Evolutionary conservation across 2,797 vertebrate genomes (phyloP).

Genomic region (Chaunax sp.): DNA sequence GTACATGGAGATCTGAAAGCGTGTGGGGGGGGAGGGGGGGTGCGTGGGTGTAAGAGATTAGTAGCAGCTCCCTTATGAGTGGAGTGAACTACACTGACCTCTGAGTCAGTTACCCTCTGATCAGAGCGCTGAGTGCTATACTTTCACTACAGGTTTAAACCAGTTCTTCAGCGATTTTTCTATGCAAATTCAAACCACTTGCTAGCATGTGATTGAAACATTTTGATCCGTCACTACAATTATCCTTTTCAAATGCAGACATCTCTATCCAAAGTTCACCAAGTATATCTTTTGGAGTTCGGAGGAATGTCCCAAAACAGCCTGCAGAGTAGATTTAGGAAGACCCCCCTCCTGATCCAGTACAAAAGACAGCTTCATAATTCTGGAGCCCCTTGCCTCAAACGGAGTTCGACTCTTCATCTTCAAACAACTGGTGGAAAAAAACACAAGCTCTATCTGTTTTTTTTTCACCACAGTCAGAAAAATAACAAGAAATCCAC

Average conservation of each 20-base stretch:
- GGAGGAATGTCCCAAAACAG: slow-evolving; percentile 34
- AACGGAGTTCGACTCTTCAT: slow-evolving; percentile 40
- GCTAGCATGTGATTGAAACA: slow-evolving; percentile 22
- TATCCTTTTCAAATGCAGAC: slow-evolving; percentile 29
- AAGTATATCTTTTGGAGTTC: slow-evolving; percentile 27
- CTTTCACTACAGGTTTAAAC: slow-evolving; percentile 35
- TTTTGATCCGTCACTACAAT: slow-evolving; percentile 19
- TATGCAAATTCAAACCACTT: slow-evolving; percentile 16
- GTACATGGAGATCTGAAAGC: slow-evolving; percentile 51
- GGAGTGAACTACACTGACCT: slow-evolving; percentile 62
- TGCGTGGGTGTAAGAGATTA: slow-evolving; percentile 68
- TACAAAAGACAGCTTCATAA: slow-evolving; percentile 30
- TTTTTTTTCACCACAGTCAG: not conserved
- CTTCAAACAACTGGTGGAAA: not conserved
- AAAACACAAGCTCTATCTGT: slow-evolving; percentile 8
- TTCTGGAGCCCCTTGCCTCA: slow-evolving; percentile 32
- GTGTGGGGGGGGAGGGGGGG: slow-evolving; percentile 26
- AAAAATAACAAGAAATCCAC: not conserved
- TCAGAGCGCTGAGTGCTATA: slow-evolving; percentile 11
- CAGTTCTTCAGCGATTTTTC: slow-evolving; percentile 14
- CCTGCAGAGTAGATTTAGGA: slow-evolving; percentile 41
- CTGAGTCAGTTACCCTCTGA: slow-evolving; percentile 66
- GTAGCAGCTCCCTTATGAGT: slow-evolving; percentile 55
- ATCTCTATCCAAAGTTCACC: slow-evolving; percentile 19
- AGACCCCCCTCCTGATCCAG: slow-evolving; percentile 26